Base-by-base conservation (phyloP, 2,113 vertebrate species). In the Rhinopomastus cyanomelas region DNA sequence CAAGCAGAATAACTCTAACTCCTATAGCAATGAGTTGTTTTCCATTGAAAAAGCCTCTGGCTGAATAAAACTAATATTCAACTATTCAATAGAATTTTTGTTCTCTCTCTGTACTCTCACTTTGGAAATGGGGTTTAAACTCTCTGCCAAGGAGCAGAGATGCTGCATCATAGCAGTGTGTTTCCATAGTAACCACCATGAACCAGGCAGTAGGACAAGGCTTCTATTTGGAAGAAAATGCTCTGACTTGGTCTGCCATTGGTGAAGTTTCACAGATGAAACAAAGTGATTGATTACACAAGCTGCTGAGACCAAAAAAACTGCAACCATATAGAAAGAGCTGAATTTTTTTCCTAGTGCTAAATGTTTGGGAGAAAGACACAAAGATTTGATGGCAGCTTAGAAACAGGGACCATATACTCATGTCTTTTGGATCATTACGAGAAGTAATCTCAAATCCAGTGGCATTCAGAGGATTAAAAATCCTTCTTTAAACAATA, bases 201-300 rank as follows among this genome's bases (percentile, higher is more conserved):
- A 71, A 34, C 16, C 18, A 76, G 16, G 39, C 30, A 73, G 34
- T 12, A 60, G 25, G 18, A 66, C 2, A 0, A 71, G 12, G n/a
- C 69, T 37, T 30, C 34, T 42, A 15, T n/a, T 64, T 44, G 25
- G 56, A 85, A 81, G 20, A 26, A 82, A 92, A 81, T 1, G 6
- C 32, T 19, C 72, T 91, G 39, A 19, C 39, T 55, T 85, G 36
- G 15, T 65, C 53, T 81, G 21, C 36, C 19, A 32, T 21, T 13
- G 59, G 11, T 64, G 46, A 60, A 90, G 32, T 66, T 93, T n/a
- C 74, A 64, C 46, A 86, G n/a, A 72, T 19, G 27, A 67, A 87
- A 48, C 4, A 71, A 86, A 88, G 10, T 56, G 10, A 75, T 49
- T 52, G 23, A 39, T 81, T 81, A 57, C 32, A 52, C 12, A 52